These are phyloP conservation scores for Ceratina calcarata DNA, from an alignment of 1,140 invertebrate species.

Conservation along the genomic window DNA sequence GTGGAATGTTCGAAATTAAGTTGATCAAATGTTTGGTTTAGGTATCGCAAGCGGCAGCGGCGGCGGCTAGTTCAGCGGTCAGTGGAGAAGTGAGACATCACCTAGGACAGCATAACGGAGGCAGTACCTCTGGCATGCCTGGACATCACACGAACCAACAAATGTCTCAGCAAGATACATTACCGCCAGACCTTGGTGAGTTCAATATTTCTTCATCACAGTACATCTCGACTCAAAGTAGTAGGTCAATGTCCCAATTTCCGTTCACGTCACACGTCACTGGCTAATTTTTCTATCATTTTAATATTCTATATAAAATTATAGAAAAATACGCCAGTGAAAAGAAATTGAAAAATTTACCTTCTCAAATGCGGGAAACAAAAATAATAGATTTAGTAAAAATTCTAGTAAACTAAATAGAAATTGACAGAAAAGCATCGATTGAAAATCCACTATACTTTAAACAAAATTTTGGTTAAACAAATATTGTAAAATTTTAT, in stretches of 20 bases:
- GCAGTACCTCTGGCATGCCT: conserved; percentile 78
- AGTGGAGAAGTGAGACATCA: conserved; percentile 79
- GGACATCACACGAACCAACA: conserved; percentile 79
- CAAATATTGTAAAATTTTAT: conserved; percentile 4
- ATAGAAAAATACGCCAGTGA: too few species aligned
- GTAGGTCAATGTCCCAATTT: too few species aligned
- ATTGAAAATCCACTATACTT: background rate
- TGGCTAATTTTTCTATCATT: too few species aligned
- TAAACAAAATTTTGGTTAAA: background rate
- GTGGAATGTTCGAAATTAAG: background rate
- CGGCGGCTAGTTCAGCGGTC: conserved; percentile 76
- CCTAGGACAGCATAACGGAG: conserved; percentile 76
- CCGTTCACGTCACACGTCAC: too few species aligned
- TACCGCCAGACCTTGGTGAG: conserved; percentile 79
- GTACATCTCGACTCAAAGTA: too few species aligned
- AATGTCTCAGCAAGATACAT: conserved; percentile 77
- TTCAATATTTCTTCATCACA: background rate
- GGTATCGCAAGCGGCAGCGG: conserved; percentile 78
- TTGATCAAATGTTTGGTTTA: conserved; percentile 28
- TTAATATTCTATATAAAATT: too few species aligned
- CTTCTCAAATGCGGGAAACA: too few species aligned
- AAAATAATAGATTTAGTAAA: too few species aligned
- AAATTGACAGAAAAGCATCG: background rate
- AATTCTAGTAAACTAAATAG: too few species aligned
- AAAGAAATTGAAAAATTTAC: too few species aligned